These are phyloP conservation scores for Papilio demoleus DNA, from an alignment of 2,888 invertebrate genomes.

Conservation along the genomic window DNA sequence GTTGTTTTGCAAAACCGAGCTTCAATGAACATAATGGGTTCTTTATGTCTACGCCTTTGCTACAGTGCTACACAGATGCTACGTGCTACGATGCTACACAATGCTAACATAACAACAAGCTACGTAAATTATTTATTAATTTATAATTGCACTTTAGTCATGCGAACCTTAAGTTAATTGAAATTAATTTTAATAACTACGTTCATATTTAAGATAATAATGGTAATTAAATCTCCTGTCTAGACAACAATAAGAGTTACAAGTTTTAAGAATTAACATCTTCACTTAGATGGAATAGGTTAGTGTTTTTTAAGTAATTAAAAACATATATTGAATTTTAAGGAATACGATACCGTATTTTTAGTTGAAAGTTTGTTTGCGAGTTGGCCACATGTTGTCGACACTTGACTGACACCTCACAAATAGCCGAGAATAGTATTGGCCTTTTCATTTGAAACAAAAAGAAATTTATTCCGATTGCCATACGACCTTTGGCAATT, in stretches of 20 bases:
- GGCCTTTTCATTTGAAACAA: slow-evolving; percentile 38
- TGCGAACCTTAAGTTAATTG: no score
- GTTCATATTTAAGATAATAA: neutral
- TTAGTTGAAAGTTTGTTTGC: no score
- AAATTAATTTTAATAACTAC: no score
- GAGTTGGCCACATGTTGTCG: slow-evolving; percentile 41
- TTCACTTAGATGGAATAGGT: neutral
- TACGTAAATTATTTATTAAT: neutral
- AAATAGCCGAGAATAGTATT: slow-evolving; percentile 39
- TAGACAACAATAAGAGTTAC: neutral
- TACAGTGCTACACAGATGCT: neutral
- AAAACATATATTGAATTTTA: neutral
- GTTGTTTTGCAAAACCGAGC: no score
- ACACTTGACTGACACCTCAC: slow-evolving; percentile 41
- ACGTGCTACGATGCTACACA: neutral
- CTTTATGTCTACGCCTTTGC: neutral
- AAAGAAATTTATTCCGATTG: slow-evolving; percentile 40
- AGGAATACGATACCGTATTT: slow-evolving; percentile 33
- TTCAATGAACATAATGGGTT: neutral
- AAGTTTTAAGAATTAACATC: neutral
- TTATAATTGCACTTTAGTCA: no score
- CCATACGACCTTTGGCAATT: slow-evolving; percentile 40
- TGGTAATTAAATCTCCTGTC: neutral
- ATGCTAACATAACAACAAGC: neutral
- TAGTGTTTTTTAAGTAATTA: neutral